Evolutionary conservation across 2,797 vertebrate genomes (phyloP).

Genomic region (Delichon dasypus): DNA sequence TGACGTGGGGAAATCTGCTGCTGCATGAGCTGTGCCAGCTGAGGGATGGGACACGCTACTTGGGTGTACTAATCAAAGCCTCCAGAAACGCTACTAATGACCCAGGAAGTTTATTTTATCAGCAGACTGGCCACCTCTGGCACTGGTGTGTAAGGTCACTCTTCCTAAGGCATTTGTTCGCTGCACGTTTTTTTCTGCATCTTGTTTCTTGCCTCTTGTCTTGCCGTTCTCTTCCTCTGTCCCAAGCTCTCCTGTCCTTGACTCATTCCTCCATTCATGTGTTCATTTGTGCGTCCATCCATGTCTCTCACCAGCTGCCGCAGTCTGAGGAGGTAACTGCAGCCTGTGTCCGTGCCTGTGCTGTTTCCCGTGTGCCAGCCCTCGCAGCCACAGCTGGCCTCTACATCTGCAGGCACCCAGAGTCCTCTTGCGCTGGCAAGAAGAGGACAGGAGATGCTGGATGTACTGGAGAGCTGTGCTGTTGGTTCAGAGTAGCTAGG

Average conservation of each 20-base stretch:
- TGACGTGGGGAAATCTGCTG: not conserved
- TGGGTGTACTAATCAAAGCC: not conserved
- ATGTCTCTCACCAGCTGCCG: conserved; percentile 75
- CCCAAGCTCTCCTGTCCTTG: not conserved
- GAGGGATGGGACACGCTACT: not conserved
- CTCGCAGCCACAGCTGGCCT: conserved; percentile 55
- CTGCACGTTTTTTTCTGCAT: not conserved
- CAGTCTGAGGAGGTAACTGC: conserved; percentile 81
- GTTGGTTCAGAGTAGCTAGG: not conserved
- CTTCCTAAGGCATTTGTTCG: not conserved
- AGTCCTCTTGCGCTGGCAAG: not conserved
- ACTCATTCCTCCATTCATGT: not conserved
- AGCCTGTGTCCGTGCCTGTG: conserved; percentile 24
- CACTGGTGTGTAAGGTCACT: not conserved
- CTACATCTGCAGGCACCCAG: conserved; percentile 20
- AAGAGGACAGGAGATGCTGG: not conserved
- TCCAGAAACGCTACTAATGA: not conserved
- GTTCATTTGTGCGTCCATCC: conserved; percentile 43
- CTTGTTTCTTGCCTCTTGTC: not conserved
- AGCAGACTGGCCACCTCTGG: not conserved
- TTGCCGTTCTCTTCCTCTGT: not conserved
- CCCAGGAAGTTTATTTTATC: not conserved
- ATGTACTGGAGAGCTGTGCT: conserved; percentile 63
- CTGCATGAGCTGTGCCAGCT: not conserved
- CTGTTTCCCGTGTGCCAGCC: not conserved